A percentile compares a stretch with the other conserved stretches of the same genome.
These are phyloP conservation scores for Halcyon malimbica DNA, from an alignment of 2,113 vertebrate genomes.

Conservation along the genomic window DNA sequence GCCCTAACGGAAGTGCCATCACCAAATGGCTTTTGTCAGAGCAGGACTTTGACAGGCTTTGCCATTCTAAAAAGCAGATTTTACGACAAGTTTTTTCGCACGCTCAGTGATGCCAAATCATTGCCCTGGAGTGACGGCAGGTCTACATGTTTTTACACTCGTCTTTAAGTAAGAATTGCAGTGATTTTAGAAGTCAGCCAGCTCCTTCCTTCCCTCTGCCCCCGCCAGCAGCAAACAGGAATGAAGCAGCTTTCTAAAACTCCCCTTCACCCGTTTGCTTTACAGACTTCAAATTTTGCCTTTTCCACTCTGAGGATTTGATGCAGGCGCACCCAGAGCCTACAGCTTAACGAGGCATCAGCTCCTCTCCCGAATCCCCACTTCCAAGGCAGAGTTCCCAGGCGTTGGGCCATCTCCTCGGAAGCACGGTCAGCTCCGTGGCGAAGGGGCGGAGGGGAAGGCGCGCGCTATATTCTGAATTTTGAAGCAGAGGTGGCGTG, in stretches of 20 bases:
- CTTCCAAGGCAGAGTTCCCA: background rate
- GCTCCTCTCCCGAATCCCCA: background rate
- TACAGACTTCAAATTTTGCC: background rate
- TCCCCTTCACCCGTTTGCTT: background rate
- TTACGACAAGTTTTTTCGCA: background rate
- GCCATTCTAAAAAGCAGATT: background rate
- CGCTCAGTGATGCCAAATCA: background rate
- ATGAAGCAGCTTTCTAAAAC: background rate
- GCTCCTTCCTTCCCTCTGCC: background rate
- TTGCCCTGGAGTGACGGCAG: fast-evolving
- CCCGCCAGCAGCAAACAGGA: background rate
- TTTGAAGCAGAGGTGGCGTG: background rate
- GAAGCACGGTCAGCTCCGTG: background rate
- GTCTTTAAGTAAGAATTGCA: background rate
- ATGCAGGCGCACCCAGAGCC: background rate
- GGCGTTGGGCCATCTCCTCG: background rate
- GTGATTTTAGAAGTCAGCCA: background rate
- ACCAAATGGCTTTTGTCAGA: background rate
- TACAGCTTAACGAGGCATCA: background rate
- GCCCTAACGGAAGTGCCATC: background rate
- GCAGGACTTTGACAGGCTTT: background rate
- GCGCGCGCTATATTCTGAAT: background rate
- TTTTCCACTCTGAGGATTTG: background rate
- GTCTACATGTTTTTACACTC: background rate
- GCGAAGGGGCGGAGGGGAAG: background rate